Conservation (phyloP, 2,797 vertebrate species). For the Mionectes olivaceus region DNA sequence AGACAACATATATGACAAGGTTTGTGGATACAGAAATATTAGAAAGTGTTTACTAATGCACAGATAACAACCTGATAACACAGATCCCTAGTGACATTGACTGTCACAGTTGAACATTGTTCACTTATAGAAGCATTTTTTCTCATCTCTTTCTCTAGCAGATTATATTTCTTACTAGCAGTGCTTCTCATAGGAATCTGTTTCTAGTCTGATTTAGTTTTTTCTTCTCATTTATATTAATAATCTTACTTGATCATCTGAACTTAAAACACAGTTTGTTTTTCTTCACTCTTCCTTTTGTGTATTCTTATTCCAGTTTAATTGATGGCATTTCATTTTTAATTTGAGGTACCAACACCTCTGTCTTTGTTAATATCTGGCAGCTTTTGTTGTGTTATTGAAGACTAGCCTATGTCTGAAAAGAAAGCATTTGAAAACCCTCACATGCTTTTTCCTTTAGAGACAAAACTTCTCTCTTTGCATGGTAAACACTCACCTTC, state of each 20-base stretch:
- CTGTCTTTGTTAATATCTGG: background rate
- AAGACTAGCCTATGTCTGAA: constrained; percentile 1
- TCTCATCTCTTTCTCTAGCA: background rate
- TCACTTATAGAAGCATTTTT: background rate
- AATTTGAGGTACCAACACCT: background rate
- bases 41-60: background rate
- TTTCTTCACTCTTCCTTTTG: background rate
- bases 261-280: background rate
- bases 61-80: background rate
- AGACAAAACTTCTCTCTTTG: background rate
- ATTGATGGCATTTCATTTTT: constrained; percentile 9
- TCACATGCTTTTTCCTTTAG: rapidly evolving
- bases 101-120: background rate
- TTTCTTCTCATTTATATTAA: background rate
- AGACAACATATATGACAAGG: background rate
- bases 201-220: background rate
- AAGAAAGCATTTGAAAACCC: background rate
- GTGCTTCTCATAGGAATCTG: background rate
- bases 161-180: background rate
- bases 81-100: background rate
- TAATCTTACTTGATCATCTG: background rate
- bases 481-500: background rate
- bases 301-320: background rate
- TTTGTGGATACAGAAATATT: background rate
- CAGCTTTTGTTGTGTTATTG: background rate